Evolutionary conservation across 1,140 invertebrate species (phyloP).

Genomic region (Harpegnathos saltator): DNA sequence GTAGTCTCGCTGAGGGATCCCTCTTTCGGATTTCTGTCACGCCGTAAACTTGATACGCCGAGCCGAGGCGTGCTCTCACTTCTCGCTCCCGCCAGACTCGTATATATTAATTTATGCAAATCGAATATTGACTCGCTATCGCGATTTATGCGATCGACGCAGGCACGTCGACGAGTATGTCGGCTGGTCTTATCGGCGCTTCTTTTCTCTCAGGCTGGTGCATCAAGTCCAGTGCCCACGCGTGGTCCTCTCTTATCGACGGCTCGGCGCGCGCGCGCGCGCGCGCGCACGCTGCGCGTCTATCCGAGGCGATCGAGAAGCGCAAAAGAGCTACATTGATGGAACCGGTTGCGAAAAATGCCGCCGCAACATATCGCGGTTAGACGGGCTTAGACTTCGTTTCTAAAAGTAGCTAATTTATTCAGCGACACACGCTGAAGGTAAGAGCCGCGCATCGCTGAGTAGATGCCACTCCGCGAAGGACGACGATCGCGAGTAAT

Average conservation of each 20-base stretch:
- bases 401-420: constrained; percentile 48
- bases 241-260: constrained; percentile 47
- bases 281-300: background rate
- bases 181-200: constrained; percentile 43
- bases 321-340: constrained; percentile 11
- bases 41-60: too few species aligned
- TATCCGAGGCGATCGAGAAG: background rate
- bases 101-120: constrained; percentile 78
- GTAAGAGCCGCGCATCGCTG: constrained; percentile 10
- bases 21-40: too few species aligned
- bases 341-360: constrained; percentile 48
- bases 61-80: background rate
- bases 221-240: constrained; percentile 56
- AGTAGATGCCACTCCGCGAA: background rate
- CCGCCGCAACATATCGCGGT: background rate
- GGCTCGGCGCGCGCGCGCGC: constrained; percentile 30
- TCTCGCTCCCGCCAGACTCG: too few species aligned
- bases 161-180: constrained; percentile 51
- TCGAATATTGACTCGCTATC: constrained; percentile 73
- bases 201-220: constrained; percentile 39
- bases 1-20: too few species aligned
- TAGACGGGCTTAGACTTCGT: constrained; percentile 31
- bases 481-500: constrained; percentile 12
- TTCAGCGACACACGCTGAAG: constrained; percentile 29
- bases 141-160: constrained; percentile 68